A percentile compares a stretch with the other conserved stretches of the same genome.
Conservation (phyloP, 1,140 invertebrate species). For the Heliconius melpomene region DNA sequence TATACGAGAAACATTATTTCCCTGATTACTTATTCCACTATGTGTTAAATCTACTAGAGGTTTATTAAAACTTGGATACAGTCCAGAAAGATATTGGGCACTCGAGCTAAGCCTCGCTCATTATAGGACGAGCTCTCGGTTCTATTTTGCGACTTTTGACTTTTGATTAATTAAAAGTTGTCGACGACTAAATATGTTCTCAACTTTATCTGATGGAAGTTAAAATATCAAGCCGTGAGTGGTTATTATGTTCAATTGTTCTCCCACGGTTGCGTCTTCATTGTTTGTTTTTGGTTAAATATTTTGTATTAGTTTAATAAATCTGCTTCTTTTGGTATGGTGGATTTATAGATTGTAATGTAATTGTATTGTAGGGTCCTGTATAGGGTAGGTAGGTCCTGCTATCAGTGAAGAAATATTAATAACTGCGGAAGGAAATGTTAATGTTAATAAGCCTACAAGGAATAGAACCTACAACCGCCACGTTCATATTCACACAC, state of each 20-base stretch:
- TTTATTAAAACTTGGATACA: constrained; percentile 53
- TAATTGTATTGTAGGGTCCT: neutral
- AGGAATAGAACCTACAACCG: no score
- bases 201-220: constrained; percentile 20
- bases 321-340: neutral
- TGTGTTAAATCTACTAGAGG: constrained; percentile 54
- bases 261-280: neutral
- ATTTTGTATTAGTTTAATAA: neutral
- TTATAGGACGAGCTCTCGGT: constrained; percentile 37
- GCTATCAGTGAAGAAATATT: no score
- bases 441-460: no score
- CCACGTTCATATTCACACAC: no score
- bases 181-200: constrained; percentile 27
- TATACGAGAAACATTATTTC: constrained; percentile 44
- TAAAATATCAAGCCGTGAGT: constrained; percentile 24
- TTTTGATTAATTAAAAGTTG: constrained; percentile 52
- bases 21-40: constrained; percentile 57
- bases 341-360: no score
- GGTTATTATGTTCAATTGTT: constrained; percentile 28
- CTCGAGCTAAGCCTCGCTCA: constrained; percentile 39
- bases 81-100: constrained; percentile 48
- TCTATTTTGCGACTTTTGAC: constrained; percentile 42
- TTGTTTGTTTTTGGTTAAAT: constrained; percentile 13
- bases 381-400: no score
- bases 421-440: no score